These are phyloP conservation scores for Chlorodrepanis virens DNA, from an alignment of 2,113 vertebrate species.

Conservation along the genomic window DNA sequence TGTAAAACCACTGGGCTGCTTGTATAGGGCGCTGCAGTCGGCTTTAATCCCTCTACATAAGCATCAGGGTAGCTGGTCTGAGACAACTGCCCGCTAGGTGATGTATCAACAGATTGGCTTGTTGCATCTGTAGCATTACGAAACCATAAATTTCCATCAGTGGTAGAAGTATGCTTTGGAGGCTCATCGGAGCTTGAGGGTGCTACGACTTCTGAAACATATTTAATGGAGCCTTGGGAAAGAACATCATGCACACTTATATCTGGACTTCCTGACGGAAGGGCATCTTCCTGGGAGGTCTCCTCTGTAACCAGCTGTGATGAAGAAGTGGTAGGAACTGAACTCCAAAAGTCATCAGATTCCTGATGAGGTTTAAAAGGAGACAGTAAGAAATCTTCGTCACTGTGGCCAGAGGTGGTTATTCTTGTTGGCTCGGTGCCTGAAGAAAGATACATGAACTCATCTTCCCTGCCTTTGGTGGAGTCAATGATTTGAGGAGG, in stretches of 20 bases:
- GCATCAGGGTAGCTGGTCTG: constrained; percentile 34
- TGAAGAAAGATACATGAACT: constrained; percentile 58
- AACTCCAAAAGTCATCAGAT: constrained; percentile 65
- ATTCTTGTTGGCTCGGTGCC: constrained; percentile 55
- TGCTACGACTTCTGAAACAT: constrained; percentile 46
- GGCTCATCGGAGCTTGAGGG: constrained; percentile 48
- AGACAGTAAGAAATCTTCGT: constrained; percentile 60
- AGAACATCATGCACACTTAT: constrained; percentile 22
- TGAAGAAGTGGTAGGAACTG: constrained; percentile 57
- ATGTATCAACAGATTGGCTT: not conserved
- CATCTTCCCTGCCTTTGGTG: constrained; percentile 53
- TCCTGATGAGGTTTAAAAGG: constrained; percentile 48
- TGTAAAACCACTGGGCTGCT: constrained; percentile 31
- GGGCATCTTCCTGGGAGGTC: constrained; percentile 47
- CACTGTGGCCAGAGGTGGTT: constrained; percentile 56
- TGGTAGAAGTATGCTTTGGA: not conserved
- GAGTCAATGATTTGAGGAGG: constrained; percentile 21
- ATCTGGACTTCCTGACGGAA: constrained; percentile 66
- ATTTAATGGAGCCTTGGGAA: constrained; percentile 48
- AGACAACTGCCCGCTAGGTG: constrained; percentile 23
- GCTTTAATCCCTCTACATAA: constrained; percentile 11
- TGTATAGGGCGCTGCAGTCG: constrained; percentile 53
- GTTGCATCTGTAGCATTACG: not conserved
- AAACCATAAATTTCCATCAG: constrained; percentile 47
- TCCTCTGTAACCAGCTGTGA: constrained; percentile 31